Conservation (phyloP, 2,797 vertebrate species). For the Lutjanus campechanus region DNA sequence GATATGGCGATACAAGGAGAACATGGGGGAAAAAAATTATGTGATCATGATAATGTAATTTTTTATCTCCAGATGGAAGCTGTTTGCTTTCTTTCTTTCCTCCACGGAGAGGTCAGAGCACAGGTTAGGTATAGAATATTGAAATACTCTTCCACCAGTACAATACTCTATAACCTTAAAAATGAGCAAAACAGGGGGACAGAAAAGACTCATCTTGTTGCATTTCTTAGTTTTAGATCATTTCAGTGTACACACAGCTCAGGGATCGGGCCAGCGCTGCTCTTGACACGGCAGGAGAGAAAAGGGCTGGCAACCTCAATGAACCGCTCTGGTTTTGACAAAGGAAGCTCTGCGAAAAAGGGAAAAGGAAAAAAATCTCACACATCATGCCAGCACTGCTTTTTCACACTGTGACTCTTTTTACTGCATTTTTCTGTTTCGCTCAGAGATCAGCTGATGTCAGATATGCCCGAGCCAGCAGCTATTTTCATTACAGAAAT, state of each 20-base stretch:
- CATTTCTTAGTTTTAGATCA: slow-evolving; percentile 37
- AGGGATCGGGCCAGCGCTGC: slow-evolving; percentile 64
- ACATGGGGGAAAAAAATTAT: neutral
- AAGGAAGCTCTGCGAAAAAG: slow-evolving; percentile 81
- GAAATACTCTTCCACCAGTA: neutral
- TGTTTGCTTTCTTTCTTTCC: slow-evolving; percentile 3
- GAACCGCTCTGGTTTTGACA: slow-evolving; percentile 87
- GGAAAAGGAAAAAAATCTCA: slow-evolving; percentile 29
- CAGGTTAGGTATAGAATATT: slow-evolving; percentile 16
- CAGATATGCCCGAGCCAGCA: slow-evolving; percentile 59
- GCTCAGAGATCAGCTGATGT: slow-evolving; percentile 67
- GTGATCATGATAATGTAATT: neutral
- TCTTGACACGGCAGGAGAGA: slow-evolving; percentile 82
- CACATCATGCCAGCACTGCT: slow-evolving; percentile 48
- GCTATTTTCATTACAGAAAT: slow-evolving; percentile 70
- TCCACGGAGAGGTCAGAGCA: slow-evolving; percentile 16
- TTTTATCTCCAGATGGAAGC: neutral
- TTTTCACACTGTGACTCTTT: slow-evolving; percentile 46
- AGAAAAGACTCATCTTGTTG: slow-evolving; percentile 16
- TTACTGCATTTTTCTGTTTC: slow-evolving; percentile 45
- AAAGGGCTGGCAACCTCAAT: slow-evolving; percentile 92
- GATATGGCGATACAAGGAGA: neutral
- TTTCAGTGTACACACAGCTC: slow-evolving; percentile 82
- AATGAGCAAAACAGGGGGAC: neutral
- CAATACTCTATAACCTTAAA: neutral